Conservation (phyloP, 1,140 invertebrate genomes). For the Meloidogyne hapla region DNA sequence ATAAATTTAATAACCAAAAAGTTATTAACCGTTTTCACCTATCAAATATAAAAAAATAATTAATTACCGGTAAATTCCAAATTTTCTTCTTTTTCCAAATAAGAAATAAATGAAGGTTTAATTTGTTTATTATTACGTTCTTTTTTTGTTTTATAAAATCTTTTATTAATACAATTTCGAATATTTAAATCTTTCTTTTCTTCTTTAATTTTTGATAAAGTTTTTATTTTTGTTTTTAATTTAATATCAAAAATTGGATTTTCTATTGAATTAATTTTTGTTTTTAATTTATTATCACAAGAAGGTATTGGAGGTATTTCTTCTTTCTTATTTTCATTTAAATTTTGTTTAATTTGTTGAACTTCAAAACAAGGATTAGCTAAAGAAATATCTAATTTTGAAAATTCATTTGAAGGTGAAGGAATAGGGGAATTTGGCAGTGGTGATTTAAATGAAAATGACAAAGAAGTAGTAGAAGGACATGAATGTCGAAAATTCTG, state of each 20-base stretch:
- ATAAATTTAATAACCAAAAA: too few species aligned
- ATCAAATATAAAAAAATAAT: too few species aligned
- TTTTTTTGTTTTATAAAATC: background rate
- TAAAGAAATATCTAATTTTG: constrained; percentile 52
- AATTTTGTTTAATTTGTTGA: background rate
- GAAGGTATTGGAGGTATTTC: background rate
- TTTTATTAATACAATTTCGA: background rate
- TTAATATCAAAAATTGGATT: constrained; percentile 1
- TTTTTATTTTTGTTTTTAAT: background rate
- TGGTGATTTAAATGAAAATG: background rate
- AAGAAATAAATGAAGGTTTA: constrained; percentile 2
- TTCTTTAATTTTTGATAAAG: constrained; percentile 3
- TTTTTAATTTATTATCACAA: too few species aligned
- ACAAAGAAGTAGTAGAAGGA: background rate
- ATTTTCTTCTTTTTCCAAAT: background rate
- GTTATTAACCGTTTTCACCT: background rate
- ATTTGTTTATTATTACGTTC: background rate
- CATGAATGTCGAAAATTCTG: background rate
- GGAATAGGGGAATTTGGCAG: constrained; percentile 37
- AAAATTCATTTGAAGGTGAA: constrained; percentile 60
- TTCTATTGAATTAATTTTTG: background rate
- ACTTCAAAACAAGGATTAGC: constrained; percentile 47
- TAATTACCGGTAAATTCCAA: too few species aligned
- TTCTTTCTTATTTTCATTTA: background rate
- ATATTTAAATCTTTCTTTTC: too few species aligned